Conservation (phyloP, 2,888 invertebrate species). For the Drosophila macrospina region DNA sequence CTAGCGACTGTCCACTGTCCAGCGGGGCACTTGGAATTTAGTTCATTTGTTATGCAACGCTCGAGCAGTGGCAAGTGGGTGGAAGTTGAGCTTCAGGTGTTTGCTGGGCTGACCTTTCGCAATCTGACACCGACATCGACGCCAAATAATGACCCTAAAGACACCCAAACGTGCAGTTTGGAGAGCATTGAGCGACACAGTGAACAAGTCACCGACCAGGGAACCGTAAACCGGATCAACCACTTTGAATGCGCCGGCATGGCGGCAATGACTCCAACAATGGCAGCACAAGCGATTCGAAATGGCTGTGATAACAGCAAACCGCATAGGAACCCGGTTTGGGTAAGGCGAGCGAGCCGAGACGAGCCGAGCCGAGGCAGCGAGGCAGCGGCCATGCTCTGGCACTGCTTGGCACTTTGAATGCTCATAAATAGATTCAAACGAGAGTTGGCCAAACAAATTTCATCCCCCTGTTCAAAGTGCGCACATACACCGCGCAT, state of each 20-base stretch:
- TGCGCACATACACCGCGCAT: slow-evolving; percentile 39
- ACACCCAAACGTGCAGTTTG: slow-evolving; percentile 41
- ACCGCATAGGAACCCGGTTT: slow-evolving; percentile 43
- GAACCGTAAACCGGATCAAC: slow-evolving; percentile 74
- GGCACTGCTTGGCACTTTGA: slow-evolving; percentile 36
- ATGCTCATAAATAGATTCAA: slow-evolving; percentile 65
- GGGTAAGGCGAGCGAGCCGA: too few relatives aligned
- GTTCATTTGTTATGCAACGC: slow-evolving; percentile 46
- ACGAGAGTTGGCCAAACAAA: slow-evolving; percentile 47
- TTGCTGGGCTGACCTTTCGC: slow-evolving; percentile 32
- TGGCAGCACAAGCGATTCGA: slow-evolving; percentile 39
- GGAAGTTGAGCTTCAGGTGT: slow-evolving; percentile 4
- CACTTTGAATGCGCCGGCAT: slow-evolving; percentile 63
- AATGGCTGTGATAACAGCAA: slow-evolving; percentile 60
- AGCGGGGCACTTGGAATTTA: slow-evolving; percentile 40
- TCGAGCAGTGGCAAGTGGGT: background rate
- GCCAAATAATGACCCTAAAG: slow-evolving; percentile 18
- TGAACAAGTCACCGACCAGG: slow-evolving; percentile 23
- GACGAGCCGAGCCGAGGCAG: too few relatives aligned
- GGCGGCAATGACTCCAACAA: slow-evolving; percentile 58
- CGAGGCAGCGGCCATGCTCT: slow-evolving; percentile 49
- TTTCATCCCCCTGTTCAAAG: slow-evolving; percentile 54
- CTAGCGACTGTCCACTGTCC: slow-evolving; percentile 16
- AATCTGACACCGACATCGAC: background rate
- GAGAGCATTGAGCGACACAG: slow-evolving; percentile 40